phyloP scores from a whole-genome alignment of 2,797 vertebrate species.

The Urosaurus nigricauda region DNA sequence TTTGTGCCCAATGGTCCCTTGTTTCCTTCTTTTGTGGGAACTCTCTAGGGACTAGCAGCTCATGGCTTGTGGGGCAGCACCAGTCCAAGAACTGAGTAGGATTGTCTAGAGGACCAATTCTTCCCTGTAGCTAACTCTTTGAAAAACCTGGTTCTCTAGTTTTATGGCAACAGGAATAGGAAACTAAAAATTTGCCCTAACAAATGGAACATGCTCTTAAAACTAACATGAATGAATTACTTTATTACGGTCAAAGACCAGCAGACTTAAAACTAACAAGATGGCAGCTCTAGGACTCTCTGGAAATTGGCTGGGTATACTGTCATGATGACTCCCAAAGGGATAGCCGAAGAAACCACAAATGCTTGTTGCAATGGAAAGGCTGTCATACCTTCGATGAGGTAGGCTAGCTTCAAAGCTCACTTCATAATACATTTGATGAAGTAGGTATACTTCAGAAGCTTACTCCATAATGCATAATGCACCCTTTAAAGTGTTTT shows the following conservation, averaged over 20 bases:
- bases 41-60: too few species aligned
- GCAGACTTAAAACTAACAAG: background rate
- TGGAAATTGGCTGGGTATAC: background rate
- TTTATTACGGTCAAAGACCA: too few species aligned
- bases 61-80: background rate
- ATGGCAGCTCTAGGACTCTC: background rate
- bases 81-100: too few species aligned
- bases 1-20: too few species aligned
- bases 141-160: background rate
- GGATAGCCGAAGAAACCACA: background rate
- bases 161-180: background rate
- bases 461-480: background rate
- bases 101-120: background rate
- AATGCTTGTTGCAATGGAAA: background rate
- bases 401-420: too few species aligned
- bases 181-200: constrained; percentile 4
- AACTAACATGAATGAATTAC: too few species aligned
- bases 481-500: background rate
- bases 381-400: background rate
- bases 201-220: constrained; percentile 8
- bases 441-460: background rate
- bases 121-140: background rate
- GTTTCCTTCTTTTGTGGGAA: too few species aligned
- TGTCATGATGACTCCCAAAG: background rate
- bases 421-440: background rate